A percentile compares a stretch with the other conserved stretches of the same genome.
Evolutionary conservation across 2,113 vertebrate species (phyloP).

Genomic region (Alosa alosa): DNA sequence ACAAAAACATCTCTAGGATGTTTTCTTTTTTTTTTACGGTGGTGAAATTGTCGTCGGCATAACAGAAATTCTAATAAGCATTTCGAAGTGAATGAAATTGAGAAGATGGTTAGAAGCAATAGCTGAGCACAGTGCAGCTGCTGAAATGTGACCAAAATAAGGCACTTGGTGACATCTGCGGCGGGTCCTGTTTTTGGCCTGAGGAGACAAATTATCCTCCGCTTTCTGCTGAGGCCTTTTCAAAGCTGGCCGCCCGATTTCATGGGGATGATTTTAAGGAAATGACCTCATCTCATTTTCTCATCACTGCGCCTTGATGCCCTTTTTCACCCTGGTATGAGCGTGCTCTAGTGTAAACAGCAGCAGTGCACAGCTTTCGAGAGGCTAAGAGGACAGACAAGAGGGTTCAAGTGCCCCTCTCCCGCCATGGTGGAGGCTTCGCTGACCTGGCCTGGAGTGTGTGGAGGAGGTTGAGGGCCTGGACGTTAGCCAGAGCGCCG

Average conservation of each 20-base stretch:
- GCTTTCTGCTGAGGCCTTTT: neutral
- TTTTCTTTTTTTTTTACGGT: neutral
- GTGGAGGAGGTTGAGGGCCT: neutral
- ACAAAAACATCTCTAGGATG: neutral
- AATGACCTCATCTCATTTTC: neutral
- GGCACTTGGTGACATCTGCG: neutral
- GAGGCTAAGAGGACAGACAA: neutral
- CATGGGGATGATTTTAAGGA: neutral
- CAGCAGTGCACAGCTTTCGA: neutral
- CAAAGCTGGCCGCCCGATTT: neutral
- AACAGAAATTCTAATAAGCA: neutral
- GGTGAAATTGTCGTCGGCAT: neutral
- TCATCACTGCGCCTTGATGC: neutral
- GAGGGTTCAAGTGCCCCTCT: neutral
- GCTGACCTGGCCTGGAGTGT: neutral
- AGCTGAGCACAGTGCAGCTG: neutral
- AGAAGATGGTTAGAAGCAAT: neutral
- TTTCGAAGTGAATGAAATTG: neutral
- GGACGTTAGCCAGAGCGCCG: neutral
- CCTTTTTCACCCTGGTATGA: neutral
- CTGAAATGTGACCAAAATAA: slow-evolving; percentile 3
- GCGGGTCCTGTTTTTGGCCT: neutral
- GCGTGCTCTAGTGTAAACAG: neutral
- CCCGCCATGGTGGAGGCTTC: neutral
- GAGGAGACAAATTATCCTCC: neutral